Evolutionary conservation across 2,888 invertebrate genomes (phyloP), one percentile per base, ranked within the genome.

Genomic region (Watsonalla cultraria): DNA sequence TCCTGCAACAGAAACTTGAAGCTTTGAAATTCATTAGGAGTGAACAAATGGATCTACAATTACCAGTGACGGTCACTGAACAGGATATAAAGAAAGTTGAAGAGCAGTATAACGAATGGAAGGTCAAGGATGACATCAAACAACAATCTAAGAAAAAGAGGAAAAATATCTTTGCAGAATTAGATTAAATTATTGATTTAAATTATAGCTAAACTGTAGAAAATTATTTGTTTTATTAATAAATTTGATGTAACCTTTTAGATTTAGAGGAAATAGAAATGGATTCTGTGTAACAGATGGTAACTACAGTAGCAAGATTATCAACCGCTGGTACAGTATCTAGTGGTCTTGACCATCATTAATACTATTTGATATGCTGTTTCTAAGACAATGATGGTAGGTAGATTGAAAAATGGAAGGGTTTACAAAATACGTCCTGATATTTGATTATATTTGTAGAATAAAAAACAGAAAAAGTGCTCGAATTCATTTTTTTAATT

Each of bases 21-120:
- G 93, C 94, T 15, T 79, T 98, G 1, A 84, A 93, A 58, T 94
- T 94, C 70, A 95, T 97, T n/a, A 92, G 93, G 45, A 92, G 93
- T 58, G 96, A 96, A 78, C 96, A 97, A 76, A 83, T 91, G 48
- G 93, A 93, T 9, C 93, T 94, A 56, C 92, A 94, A 51, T 75
- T 94, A 0, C 84, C 91, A 1, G 87, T 94, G 0, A 94, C 95
- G 0, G 92, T 96, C 0, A 92, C 91, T 0, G 92, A 94, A 56
- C 92, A 94, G 61, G 94, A 96, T 58, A 94, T 96, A 37, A 92
- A 92, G 52, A 83, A 83, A 50, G 91, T 93, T 0, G 92, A 92
- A 54, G 76, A 91, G 51, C 90, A 93, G 68, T 79, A 93, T 11
- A 82, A 92, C 24, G 86, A 93, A 51, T 90, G 90, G 90, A 80